Conservation (phyloP, 2,113 vertebrate species). For the Ptilonorhynchus violaceus region DNA sequence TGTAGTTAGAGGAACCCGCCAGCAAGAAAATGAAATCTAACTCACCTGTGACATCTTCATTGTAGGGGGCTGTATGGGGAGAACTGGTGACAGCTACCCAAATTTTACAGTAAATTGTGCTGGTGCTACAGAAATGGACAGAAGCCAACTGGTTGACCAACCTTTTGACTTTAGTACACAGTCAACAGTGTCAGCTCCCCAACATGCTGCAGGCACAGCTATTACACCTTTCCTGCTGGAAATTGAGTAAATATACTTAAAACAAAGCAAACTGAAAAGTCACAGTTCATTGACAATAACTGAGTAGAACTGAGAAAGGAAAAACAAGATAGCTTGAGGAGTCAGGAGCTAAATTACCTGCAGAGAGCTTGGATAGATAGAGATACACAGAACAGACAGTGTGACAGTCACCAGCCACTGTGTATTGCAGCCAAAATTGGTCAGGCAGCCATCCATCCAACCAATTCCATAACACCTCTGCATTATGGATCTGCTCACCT, state of each 20-base stretch:
- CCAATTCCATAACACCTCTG: background rate
- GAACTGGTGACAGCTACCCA: background rate
- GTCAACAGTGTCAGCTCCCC: background rate
- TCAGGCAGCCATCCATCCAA: background rate
- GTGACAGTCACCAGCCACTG: background rate
- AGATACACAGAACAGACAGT: background rate
- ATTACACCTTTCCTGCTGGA: background rate
- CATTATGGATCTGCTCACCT: background rate
- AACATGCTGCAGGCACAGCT: background rate
- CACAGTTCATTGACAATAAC: background rate
- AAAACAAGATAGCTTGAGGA: background rate
- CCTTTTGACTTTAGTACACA: background rate
- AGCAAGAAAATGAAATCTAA: background rate
- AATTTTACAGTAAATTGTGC: background rate
- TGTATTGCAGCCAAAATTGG: background rate
- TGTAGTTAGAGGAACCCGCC: background rate
- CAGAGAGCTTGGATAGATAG: background rate
- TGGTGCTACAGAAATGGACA: background rate
- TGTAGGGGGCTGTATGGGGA: background rate
- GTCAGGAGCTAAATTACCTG: background rate
- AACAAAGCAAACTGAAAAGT: background rate
- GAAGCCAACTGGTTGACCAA: background rate
- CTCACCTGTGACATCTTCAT: background rate
- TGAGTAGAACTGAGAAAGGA: background rate
- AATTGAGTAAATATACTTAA: background rate